Percentiles rank a stretch among this genome's conserved stretches.
Conservation (phyloP, 1,140 invertebrate species). For the Panagrolaimus sp. region DNA sequence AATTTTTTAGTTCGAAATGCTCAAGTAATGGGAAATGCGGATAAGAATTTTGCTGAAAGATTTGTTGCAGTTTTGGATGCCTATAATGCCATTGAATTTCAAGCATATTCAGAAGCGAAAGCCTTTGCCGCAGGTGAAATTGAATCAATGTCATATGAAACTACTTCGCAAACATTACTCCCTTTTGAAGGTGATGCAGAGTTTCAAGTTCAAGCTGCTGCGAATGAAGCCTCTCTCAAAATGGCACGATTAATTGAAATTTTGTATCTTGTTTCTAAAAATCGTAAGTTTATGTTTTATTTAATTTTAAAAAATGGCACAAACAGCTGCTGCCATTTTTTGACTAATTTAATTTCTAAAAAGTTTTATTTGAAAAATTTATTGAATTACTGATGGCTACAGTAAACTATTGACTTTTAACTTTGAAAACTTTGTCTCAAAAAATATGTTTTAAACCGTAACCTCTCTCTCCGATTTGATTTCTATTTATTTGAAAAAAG, state of each 20-base stretch:
- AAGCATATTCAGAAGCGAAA: neutral
- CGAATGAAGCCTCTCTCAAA: slow-evolving; percentile 23
- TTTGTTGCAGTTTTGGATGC: slow-evolving; percentile 11
- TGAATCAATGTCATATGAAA: slow-evolving; percentile 1
- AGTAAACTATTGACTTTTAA: too few relatives aligned
- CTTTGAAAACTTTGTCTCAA: too few relatives aligned
- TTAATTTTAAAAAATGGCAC: neutral
- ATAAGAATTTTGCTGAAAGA: slow-evolving; percentile 27
- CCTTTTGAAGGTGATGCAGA: neutral
- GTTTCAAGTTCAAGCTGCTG: neutral
- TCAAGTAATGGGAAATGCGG: slow-evolving; percentile 34
- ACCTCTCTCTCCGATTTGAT: too few relatives aligned
- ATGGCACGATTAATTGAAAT: slow-evolving; percentile 43
- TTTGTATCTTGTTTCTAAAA: slow-evolving; percentile 45
- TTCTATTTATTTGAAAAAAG: too few relatives aligned
- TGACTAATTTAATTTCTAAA: too few relatives aligned
- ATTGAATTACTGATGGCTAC: too few relatives aligned
- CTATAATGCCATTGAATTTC: neutral
- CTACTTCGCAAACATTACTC: neutral
- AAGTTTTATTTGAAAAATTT: too few relatives aligned
- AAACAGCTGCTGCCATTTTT: too few relatives aligned
- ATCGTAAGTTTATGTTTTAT: slow-evolving; percentile 36
- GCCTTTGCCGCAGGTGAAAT: neutral
- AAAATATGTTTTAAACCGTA: too few relatives aligned
- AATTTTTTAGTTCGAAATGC: slow-evolving; percentile 40